Conservation (phyloP, 1,140 invertebrate species). For the Tigriopus japonicus region DNA sequence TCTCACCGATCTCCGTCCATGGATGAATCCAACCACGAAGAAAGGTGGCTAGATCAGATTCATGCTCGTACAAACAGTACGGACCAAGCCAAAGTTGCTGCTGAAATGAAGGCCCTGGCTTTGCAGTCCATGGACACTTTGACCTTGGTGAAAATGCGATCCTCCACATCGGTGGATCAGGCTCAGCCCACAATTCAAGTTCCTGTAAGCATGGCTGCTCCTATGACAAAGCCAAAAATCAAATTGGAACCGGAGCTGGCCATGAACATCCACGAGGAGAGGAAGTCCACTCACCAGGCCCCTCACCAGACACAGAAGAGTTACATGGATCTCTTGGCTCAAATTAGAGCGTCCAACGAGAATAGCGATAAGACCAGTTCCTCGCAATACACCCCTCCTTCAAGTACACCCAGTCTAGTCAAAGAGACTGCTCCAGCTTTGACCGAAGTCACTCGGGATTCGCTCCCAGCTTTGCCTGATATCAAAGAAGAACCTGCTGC, state of each 20-base stretch:
- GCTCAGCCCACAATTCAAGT: too few species aligned
- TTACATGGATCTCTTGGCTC: too few species aligned
- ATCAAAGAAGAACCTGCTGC: conserved; percentile 9
- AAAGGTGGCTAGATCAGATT: not conserved
- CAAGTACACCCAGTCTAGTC: not conserved
- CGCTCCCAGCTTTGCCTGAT: not conserved
- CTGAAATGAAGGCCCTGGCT: conserved; percentile 13
- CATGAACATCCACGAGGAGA: too few species aligned
- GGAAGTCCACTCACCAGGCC: too few species aligned
- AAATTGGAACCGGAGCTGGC: too few species aligned
- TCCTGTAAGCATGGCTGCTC: too few species aligned
- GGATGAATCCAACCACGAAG: not conserved
- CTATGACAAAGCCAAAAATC: too few species aligned
- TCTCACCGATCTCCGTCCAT: not conserved
- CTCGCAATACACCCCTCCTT: too few species aligned
- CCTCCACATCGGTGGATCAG: too few species aligned
- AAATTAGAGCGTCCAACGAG: too few species aligned
- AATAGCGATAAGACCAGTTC: too few species aligned
- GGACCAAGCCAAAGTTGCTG: not conserved
- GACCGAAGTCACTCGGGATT: not conserved
- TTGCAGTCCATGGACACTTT: conserved; percentile 6
- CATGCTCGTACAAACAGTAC: not conserved
- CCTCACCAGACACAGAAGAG: too few species aligned
- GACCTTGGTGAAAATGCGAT: not conserved
- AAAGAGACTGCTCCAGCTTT: not conserved